A percentile compares a stretch with the other conserved stretches of the same genome.
Conservation (phyloP, 2,888 invertebrate species). For the Myopa tessellatipennis region DNA sequence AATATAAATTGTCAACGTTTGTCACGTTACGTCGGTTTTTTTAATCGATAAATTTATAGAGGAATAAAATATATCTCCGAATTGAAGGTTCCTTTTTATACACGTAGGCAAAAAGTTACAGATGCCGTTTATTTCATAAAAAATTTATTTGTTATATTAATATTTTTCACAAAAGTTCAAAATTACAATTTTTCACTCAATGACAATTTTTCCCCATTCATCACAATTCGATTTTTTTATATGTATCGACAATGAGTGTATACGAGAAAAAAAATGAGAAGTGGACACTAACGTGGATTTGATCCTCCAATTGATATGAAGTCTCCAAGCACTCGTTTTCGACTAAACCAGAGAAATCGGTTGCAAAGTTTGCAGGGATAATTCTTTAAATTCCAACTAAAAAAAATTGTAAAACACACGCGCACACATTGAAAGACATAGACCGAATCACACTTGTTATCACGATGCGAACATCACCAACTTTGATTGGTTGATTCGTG, state of each 20-base stretch:
- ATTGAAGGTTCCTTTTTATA: background rate
- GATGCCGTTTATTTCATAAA: background rate
- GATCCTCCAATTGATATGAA: conserved; percentile 67
- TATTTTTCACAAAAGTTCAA: conserved; percentile 25
- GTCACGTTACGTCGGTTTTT: background rate
- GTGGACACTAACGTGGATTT: conserved; percentile 65
- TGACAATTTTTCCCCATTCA: conserved; percentile 22
- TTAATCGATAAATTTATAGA: conserved; percentile 4
- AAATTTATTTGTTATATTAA: conserved; percentile 9
- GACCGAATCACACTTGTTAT: background rate
- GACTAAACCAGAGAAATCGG: conserved; percentile 52
- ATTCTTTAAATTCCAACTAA: conserved; percentile 22
- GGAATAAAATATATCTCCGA: background rate
- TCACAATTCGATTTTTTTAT: conserved; percentile 12
- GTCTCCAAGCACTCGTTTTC: conserved; percentile 65
- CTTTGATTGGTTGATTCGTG: no score
- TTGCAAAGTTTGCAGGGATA: conserved; percentile 46
- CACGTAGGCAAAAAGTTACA: conserved; percentile 13
- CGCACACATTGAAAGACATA: conserved; percentile 8
- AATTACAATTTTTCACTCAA: conserved; percentile 20
- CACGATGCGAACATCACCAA: no score
- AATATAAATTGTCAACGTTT: background rate
- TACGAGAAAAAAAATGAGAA: conserved; percentile 49
- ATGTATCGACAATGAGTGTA: conserved; percentile 43
- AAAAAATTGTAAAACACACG: conserved; percentile 10